These are phyloP conservation scores for Diorhabda elongata DNA, from an alignment of 1,140 invertebrate species.

Conservation along the genomic window DNA sequence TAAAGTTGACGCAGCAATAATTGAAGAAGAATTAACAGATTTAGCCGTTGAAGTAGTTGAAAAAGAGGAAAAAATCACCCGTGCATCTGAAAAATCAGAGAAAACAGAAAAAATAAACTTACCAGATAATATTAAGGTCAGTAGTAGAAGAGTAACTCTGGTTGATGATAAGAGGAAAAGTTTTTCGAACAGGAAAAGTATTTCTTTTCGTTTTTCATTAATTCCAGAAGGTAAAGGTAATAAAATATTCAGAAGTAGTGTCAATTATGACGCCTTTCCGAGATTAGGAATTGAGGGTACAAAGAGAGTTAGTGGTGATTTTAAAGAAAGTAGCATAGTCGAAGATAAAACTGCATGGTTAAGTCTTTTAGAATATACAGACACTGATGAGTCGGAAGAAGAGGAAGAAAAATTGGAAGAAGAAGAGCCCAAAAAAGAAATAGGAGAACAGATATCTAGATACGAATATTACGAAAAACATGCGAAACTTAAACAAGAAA, in stretches of 20 bases:
- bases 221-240: too few species aligned
- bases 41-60: neutral
- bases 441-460: constrained; percentile 18
- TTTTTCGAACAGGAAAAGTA: too few species aligned
- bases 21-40: neutral
- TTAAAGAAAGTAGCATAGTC: neutral
- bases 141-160: too few species aligned
- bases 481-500: constrained; percentile 21
- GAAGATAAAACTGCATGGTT: neutral
- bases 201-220: too few species aligned
- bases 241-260: neutral
- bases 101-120: neutral
- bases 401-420: constrained; percentile 23
- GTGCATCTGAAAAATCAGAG: neutral
- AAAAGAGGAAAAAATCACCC: neutral
- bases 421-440: constrained; percentile 22
- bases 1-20: neutral
- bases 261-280: constrained; percentile 3
- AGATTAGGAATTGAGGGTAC: constrained; percentile 2
- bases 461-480: constrained; percentile 34
- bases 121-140: too few species aligned
- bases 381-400: too few species aligned
- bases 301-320: constrained; percentile 5
- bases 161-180: too few species aligned
- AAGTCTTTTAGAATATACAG: too few species aligned